These are phyloP conservation scores for Halictus rubicundus DNA, from an alignment of 1,140 invertebrate genomes.

Conservation along the genomic window DNA sequence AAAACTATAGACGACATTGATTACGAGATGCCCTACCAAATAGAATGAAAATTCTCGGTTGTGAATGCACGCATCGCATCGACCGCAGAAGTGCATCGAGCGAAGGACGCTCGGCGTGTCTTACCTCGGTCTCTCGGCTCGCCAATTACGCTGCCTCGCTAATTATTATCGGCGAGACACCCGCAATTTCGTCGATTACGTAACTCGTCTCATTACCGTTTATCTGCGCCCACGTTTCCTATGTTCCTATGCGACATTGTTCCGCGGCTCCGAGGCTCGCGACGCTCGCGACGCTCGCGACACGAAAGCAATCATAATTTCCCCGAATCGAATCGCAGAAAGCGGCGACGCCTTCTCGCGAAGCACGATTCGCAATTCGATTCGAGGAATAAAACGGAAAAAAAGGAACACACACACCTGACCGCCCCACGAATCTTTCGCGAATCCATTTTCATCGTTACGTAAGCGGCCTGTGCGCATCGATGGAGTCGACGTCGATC, in stretches of 20 bases:
- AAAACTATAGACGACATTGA: too few species aligned
- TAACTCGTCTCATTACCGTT: slow-evolving; percentile 21
- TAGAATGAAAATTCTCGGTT: too few species aligned
- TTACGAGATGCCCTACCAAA: too few species aligned
- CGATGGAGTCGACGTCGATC: slow-evolving; percentile 1
- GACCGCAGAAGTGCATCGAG: neutral
- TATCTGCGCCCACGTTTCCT: slow-evolving; percentile 4
- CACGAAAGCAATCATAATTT: neutral
- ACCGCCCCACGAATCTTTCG: slow-evolving; percentile 12
- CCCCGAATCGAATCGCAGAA: neutral
- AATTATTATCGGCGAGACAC: slow-evolving; percentile 27
- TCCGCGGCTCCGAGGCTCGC: neutral
- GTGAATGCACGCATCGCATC: neutral
- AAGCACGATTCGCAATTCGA: neutral
- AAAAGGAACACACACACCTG: neutral
- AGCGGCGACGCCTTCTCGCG: slow-evolving; percentile 1
- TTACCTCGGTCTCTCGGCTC: slow-evolving; percentile 10
- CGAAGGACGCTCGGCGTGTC: neutral
- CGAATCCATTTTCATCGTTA: slow-evolving; percentile 38
- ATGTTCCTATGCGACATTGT: neutral
- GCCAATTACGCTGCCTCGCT: slow-evolving; percentile 17
- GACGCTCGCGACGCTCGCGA: too few species aligned
- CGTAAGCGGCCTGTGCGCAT: slow-evolving; percentile 7
- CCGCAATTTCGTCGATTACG: slow-evolving; percentile 40
- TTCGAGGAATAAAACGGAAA: neutral